Percentiles rank a stretch among this genome's conserved stretches.
These are phyloP conservation scores for mouse (Mus musculus) DNA, from an alignment of 2,113 vertebrate genomes.

Conservation along the genomic window DNA sequence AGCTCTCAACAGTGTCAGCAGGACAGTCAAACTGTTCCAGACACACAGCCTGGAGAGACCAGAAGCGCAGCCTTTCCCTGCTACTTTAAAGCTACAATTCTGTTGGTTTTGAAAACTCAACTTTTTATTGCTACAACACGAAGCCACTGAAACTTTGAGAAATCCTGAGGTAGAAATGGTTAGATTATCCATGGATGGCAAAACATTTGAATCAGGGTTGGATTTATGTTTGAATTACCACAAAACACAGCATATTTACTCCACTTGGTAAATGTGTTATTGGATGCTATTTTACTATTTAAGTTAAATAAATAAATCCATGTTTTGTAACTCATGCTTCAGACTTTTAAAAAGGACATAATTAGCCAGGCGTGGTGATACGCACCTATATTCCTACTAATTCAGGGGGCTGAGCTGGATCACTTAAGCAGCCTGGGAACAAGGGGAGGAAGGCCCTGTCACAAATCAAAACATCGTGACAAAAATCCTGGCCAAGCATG, in stretches of 20 bases:
- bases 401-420: background rate
- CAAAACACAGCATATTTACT: constrained; percentile 24
- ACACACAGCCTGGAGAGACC: background rate
- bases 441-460: background rate
- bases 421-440: background rate
- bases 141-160: background rate
- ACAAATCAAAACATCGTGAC: background rate
- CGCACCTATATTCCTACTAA: background rate
- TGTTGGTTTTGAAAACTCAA: constrained; percentile 1
- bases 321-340: constrained; percentile 15
- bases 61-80: background rate
- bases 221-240: constrained; percentile 50
- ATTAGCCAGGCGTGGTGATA: background rate
- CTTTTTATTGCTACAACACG: background rate
- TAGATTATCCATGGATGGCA: background rate
- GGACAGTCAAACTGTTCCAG: background rate
- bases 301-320: constrained; percentile 2
- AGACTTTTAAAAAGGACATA: background rate
- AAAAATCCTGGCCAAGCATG: background rate
- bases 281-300: constrained; percentile 14
- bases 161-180: background rate
- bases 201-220: background rate
- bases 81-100: background rate
- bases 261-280: constrained; percentile 15
- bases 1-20: background rate